Evolutionary conservation across 2,797 vertebrate genomes (phyloP), one percentile per base, ranked within the genome.

Genomic region (Catamblyrhynchus diadema): DNA sequence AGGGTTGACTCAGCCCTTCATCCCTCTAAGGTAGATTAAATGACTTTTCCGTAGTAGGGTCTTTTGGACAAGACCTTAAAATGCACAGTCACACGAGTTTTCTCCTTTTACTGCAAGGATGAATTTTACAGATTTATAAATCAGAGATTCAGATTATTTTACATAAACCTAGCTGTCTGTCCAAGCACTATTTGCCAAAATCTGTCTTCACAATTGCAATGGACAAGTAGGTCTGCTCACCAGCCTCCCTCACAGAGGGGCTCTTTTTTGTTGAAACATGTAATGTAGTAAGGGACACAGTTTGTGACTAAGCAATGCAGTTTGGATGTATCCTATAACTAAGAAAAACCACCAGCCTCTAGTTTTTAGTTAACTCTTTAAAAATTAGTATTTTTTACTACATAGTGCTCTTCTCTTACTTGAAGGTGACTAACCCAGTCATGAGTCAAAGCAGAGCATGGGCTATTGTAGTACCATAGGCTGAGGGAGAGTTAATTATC

Each of bases 21-120:
- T 94, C 87, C 61, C 78, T 90, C 71, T 96, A 51, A 94, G 59
- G 88, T 72, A 90, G 85, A 93, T 88, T 89, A 96, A 96, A 95
- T 92, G 65, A 33, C 20, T 88, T 96, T 88, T 90, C 56, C 81
- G 70, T 87, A 86, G 74, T 44, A 48, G 65, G 65, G 88, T 74
- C 73, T 90, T 94, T 95, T 88, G 93, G 91, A 93, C 57, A 90
- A 86, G 77, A 78, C 79, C 78, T 95, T 89, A 71, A 90, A 87
- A 62, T 23, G 84, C 41, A 70, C 56, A 62, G 45, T 19, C 56
- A 54, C 54, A 27, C 23, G 44, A 60, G 32, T 81, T 93, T 93
- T 86, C 30, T 57, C 51, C 24, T 94, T 86, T 72, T 54, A 53
- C 56, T 66, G 51, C 47, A 61, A 64, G 32, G 21, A 23, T 81